These are phyloP conservation scores for Lapara coniferarum DNA, from an alignment of 2,888 invertebrate species.

Conservation along the genomic window DNA sequence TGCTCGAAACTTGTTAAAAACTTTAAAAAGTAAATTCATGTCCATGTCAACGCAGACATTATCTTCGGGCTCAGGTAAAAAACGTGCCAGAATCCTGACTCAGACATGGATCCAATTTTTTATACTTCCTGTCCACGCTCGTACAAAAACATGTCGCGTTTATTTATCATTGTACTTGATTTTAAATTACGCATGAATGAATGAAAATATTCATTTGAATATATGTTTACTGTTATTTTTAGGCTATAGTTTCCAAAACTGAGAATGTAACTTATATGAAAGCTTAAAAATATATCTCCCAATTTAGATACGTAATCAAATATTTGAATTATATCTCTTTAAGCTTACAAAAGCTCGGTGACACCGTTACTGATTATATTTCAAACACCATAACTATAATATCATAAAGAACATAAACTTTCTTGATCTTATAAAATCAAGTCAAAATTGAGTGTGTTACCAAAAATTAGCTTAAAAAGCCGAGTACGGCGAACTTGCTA, in stretches of 20 bases:
- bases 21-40: constrained; percentile 23
- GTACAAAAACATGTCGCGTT: not conserved
- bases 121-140: not conserved
- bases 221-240: too few species aligned
- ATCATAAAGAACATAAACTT: not conserved
- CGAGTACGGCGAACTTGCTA: constrained; percentile 61
- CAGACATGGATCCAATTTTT: constrained; percentile 8
- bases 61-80: constrained; percentile 20
- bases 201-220: too few species aligned
- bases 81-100: not conserved
- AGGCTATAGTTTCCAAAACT: too few species aligned
- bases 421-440: constrained; percentile 15
- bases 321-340: too few species aligned
- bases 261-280: too few species aligned
- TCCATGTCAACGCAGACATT: constrained; percentile 12
- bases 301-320: too few species aligned
- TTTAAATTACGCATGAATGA: too few species aligned
- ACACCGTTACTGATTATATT: too few species aligned
- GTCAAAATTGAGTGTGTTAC: constrained; percentile 54
- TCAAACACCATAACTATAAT: not conserved
- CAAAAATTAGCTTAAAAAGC: constrained; percentile 72
- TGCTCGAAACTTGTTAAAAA: not conserved
- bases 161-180: not conserved
- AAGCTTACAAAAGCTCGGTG: too few species aligned
- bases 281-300: too few species aligned